These are phyloP conservation scores for Acrossocheilus fasciatus DNA, from an alignment of 2,797 vertebrate species.

Conservation along the genomic window DNA sequence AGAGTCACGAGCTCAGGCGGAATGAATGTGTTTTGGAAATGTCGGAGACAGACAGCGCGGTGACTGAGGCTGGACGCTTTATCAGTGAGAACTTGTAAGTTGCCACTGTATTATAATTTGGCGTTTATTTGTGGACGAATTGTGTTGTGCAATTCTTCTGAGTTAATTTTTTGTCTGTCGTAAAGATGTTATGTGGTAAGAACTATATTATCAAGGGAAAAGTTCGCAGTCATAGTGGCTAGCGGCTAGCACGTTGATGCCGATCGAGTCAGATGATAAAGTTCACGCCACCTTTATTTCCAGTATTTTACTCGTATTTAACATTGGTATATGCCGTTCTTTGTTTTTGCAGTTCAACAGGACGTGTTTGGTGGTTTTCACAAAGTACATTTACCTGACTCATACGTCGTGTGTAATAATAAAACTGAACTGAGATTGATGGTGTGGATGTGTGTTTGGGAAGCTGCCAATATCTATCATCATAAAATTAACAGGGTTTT, in stretches of 20 bases:
- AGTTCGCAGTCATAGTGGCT: constrained; percentile 28
- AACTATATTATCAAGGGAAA: not conserved
- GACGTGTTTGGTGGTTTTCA: not conserved
- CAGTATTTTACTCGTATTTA: not conserved
- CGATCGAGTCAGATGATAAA: not conserved
- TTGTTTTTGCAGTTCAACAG: not conserved
- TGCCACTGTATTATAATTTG: not conserved
- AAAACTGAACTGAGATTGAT: not conserved
- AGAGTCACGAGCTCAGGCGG: constrained; percentile 24
- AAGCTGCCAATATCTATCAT: not conserved
- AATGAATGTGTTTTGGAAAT: constrained; percentile 19
- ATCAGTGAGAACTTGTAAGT: constrained; percentile 11
- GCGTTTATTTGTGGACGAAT: not conserved
- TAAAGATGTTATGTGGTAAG: not conserved
- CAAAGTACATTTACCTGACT: not conserved
- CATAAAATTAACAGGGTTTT: not conserved
- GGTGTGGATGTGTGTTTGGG: not conserved
- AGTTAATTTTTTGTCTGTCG: not conserved
- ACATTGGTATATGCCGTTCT: not conserved
- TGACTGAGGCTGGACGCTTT: not conserved
- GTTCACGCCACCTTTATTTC: not conserved
- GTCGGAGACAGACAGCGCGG: constrained; percentile 11
- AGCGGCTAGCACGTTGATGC: constrained; percentile 24
- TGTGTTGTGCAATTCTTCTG: not conserved
- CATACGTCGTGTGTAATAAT: not conserved